Evolutionary conservation across 2,888 invertebrate species (phyloP).

Genomic region (Nyleta sp.): DNA sequence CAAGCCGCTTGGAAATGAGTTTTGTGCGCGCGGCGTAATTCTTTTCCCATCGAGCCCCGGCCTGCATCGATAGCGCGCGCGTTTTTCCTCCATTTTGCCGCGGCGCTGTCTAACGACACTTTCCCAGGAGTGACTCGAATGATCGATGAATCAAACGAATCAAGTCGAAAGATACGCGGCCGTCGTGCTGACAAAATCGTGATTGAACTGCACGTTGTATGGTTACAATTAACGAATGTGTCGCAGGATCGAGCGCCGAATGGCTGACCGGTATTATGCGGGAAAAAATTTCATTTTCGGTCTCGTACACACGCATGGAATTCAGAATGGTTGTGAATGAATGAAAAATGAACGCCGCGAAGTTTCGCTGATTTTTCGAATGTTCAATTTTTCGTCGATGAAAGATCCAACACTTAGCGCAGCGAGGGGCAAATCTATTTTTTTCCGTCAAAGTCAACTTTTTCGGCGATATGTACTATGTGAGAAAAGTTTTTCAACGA

Average conservation of each 20-base stretch:
- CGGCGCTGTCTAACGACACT: constrained; percentile 27
- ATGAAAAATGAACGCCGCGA: background rate
- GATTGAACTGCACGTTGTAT: constrained; percentile 37
- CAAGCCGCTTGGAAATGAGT: constrained; percentile 55
- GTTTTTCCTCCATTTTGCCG: constrained; percentile 30
- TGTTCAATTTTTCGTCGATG: no score
- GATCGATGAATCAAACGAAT: constrained; percentile 52
- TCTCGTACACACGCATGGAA: background rate
- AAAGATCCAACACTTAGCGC: no score
- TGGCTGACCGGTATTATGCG: constrained; percentile 20
- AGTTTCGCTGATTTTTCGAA: background rate
- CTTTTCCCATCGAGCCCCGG: constrained; percentile 35
- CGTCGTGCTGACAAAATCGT: constrained; percentile 43
- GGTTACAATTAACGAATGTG: constrained; percentile 43
- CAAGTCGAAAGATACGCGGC: constrained; percentile 29
- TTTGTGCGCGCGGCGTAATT: constrained; percentile 39
- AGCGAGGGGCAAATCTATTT: no score
- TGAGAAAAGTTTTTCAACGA: no score
- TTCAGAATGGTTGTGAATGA: background rate
- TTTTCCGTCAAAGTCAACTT: no score
- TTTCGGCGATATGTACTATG: no score
- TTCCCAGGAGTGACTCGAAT: constrained; percentile 42
- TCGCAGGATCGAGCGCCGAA: constrained; percentile 8
- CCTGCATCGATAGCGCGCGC: constrained; percentile 15
- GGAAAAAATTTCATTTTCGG: constrained; percentile 37